Percentiles rank a stretch among this genome's conserved stretches.
These are phyloP conservation scores for Alauda arvensis DNA, from an alignment of 2,797 vertebrate species.

Conservation along the genomic window DNA sequence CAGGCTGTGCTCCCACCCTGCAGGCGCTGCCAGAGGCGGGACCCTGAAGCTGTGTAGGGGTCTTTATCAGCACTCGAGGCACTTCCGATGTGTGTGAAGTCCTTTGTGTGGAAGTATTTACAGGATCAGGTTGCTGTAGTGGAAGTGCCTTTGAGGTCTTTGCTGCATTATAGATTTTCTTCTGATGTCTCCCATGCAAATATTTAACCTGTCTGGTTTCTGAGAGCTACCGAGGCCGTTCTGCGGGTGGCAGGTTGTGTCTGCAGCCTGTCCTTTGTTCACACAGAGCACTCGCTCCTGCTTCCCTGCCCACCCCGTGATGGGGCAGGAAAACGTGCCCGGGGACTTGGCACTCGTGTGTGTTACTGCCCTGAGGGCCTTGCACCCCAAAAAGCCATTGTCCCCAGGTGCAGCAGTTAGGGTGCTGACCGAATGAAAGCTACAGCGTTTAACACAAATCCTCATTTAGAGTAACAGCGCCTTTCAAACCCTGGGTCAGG, in stretches of 20 bases:
- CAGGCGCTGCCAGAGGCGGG: accelerated
- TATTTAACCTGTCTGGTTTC: constrained; percentile 46
- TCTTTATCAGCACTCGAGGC: constrained; percentile 11
- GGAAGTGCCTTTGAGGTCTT: constrained; percentile 38
- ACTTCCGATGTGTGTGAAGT: constrained; percentile 1
- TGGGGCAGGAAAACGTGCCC: accelerated
- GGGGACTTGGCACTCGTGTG: accelerated
- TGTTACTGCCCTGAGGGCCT: not conserved
- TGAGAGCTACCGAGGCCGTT: not conserved
- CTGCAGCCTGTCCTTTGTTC: not conserved
- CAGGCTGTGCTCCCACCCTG: not conserved
- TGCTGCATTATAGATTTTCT: constrained; percentile 22
- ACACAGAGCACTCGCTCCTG: not conserved
- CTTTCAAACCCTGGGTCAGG: not conserved
- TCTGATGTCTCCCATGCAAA: constrained; percentile 46
- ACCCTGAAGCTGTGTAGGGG: not conserved
- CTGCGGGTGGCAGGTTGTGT: not conserved
- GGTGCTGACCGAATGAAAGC: not conserved
- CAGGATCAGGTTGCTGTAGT: not conserved
- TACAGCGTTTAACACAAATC: not conserved
- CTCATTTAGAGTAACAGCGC: not conserved
- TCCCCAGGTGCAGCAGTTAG: too few species aligned
- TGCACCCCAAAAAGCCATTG: not conserved
- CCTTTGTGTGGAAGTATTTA: constrained; percentile 31
- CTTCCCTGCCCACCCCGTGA: not conserved